Percentiles rank a stretch among this genome's conserved stretches.
These are phyloP conservation scores for Lathronympha strigana DNA, from an alignment of 2,888 invertebrate genomes.

Conservation along the genomic window DNA sequence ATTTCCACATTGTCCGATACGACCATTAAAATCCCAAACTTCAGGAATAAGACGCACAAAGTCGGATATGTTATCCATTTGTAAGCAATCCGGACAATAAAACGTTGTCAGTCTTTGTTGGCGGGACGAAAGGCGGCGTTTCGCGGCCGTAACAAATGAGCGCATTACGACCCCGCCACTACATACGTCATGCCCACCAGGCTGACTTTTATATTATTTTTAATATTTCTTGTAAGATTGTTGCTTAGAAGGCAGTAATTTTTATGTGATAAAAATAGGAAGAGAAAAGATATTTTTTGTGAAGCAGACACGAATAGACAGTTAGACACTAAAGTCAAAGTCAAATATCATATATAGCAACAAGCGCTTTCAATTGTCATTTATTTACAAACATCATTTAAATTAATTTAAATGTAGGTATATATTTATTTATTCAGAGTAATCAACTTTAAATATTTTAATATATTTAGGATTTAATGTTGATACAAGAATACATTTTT, in stretches of 20 bases:
- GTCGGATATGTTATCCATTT: slow-evolving; percentile 68
- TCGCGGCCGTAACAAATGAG: slow-evolving; percentile 78
- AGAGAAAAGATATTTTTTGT: not conserved
- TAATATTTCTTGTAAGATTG: slow-evolving; percentile 19
- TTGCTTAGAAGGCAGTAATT: not conserved
- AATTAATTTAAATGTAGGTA: too few species aligned
- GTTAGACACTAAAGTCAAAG: too few species aligned
- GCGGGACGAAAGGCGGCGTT: slow-evolving; percentile 66
- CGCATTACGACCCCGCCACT: slow-evolving; percentile 66
- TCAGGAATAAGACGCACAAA: slow-evolving; percentile 53
- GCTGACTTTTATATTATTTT: slow-evolving; percentile 24
- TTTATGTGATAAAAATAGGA: not conserved
- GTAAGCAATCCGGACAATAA: slow-evolving; percentile 77
- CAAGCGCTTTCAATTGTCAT: too few species aligned
- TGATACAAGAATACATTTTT: too few species aligned
- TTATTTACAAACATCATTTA: too few species aligned
- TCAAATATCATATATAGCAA: too few species aligned
- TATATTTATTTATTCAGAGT: too few species aligned
- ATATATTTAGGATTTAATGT: too few species aligned
- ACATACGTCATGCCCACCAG: slow-evolving; percentile 57
- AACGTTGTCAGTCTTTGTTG: slow-evolving; percentile 74
- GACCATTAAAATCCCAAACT: slow-evolving; percentile 43
- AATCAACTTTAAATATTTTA: too few species aligned
- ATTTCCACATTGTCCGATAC: slow-evolving; percentile 21
- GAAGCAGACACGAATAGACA: too few species aligned